Evolutionary conservation across 2,888 invertebrate genomes (phyloP).

Genomic region (Tribolium freemani): DNA sequence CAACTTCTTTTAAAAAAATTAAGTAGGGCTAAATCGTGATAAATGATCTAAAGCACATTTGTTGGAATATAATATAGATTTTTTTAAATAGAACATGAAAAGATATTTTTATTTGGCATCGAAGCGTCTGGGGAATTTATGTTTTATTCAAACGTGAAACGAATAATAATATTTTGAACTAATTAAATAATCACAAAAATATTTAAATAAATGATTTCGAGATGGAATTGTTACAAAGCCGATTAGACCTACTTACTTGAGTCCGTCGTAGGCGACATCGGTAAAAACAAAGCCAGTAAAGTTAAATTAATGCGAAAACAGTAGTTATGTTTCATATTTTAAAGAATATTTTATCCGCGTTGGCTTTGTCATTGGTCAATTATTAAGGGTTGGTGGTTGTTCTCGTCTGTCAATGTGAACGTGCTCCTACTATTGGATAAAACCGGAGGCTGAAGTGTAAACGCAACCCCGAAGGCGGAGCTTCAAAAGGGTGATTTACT

Average conservation of each 20-base stretch:
- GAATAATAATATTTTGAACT: not conserved
- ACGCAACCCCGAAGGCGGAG: conserved; percentile 64
- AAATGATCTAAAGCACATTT: not conserved
- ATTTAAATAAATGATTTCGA: too few relatives aligned
- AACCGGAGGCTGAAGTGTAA: conserved; percentile 62
- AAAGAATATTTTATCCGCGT: conserved; percentile 46
- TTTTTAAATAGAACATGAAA: not conserved
- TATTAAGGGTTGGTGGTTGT: conserved; percentile 60
- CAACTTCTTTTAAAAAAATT: not conserved
- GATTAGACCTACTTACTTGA: not conserved
- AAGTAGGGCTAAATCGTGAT: not conserved
- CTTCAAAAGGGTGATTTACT: conserved; percentile 60
- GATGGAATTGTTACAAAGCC: not conserved
- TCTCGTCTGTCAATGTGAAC: conserved; percentile 58
- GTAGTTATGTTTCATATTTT: conserved; percentile 55
- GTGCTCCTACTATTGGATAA: conserved; percentile 62
- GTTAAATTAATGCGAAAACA: conserved; percentile 43
- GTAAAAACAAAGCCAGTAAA: conserved; percentile 29
- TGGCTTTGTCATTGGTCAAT: conserved; percentile 60
- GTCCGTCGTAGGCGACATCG: not conserved
- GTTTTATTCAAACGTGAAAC: not conserved
- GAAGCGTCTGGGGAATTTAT: not conserved
- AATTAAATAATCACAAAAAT: too few relatives aligned
- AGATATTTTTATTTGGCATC: not conserved
- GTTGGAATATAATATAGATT: not conserved